phyloP scores from a whole-genome alignment of 2,797 vertebrate species.

The Huso huso region DNA sequence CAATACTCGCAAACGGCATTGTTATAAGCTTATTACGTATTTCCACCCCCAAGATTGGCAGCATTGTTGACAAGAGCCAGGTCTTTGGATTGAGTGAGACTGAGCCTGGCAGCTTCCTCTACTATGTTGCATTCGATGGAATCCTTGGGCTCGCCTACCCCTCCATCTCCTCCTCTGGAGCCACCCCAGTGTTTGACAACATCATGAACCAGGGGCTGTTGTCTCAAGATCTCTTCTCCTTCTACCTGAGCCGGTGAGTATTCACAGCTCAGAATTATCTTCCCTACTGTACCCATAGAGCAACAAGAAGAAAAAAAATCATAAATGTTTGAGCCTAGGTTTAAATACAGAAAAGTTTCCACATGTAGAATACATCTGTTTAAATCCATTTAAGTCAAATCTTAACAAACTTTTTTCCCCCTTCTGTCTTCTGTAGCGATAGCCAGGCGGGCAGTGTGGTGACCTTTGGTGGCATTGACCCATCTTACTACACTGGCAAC shows the following conservation, averaged over 20 bases:
- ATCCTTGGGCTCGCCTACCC: conserved; percentile 50
- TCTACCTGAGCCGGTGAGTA: conserved; percentile 47
- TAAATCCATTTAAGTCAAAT: not conserved
- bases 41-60: not conserved
- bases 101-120: conserved; percentile 22
- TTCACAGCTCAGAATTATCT: too few species aligned
- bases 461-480: conserved; percentile 38
- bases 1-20: too few species aligned
- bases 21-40: too few species aligned
- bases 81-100: conserved; percentile 28
- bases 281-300: not conserved
- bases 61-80: conserved; percentile 26
- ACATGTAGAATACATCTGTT: too few species aligned
- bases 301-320: not conserved
- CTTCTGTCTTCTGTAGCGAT: conserved; percentile 6
- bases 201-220: conserved; percentile 30
- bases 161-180: conserved; percentile 34
- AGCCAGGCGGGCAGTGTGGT: conserved; percentile 35
- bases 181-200: conserved; percentile 48
- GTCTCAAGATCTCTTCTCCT: conserved; percentile 35
- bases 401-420: too few species aligned
- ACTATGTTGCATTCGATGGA: conserved; percentile 29
- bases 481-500: conserved; percentile 37
- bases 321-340: not conserved
- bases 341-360: too few species aligned